Evolutionary conservation across 2,888 invertebrate genomes (phyloP).

Genomic region (Alcis repandata): DNA sequence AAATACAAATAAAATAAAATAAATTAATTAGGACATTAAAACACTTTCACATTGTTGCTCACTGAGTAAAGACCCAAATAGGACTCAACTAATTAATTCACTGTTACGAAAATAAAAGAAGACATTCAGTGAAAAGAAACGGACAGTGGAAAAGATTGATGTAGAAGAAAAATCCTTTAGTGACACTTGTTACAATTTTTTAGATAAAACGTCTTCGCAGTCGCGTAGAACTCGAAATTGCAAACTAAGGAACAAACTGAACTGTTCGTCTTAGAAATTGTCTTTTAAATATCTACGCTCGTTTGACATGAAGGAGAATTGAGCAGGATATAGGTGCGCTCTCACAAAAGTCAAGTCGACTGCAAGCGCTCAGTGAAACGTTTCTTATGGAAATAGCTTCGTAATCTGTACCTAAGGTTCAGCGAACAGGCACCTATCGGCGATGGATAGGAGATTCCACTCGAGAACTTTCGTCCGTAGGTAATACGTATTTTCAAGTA

Average conservation of each 20-base stretch:
- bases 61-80: background rate
- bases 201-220: slow-evolving; percentile 14
- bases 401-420: slow-evolving; percentile 74
- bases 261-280: slow-evolving; percentile 50
- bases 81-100: background rate
- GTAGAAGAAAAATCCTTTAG: slow-evolving; percentile 24
- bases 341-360: slow-evolving; percentile 71
- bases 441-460: slow-evolving; percentile 69
- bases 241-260: slow-evolving; percentile 55
- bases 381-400: slow-evolving; percentile 82
- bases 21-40: too few relatives aligned
- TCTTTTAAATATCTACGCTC: slow-evolving; percentile 62
- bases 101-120: slow-evolving; percentile 9
- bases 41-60: too few relatives aligned
- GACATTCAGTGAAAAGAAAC: slow-evolving; percentile 8
- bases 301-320: slow-evolving; percentile 64
- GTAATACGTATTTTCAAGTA: slow-evolving; percentile 62
- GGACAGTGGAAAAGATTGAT: slow-evolving; percentile 24
- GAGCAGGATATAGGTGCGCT: slow-evolving; percentile 64
- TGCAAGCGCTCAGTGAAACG: slow-evolving; percentile 79
- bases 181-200: slow-evolving; percentile 17
- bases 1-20: too few relatives aligned
- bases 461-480: slow-evolving; percentile 64
- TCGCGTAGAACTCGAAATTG: slow-evolving; percentile 48
- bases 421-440: slow-evolving; percentile 74